Evolutionary conservation across 2,797 vertebrate species (phyloP).

Genomic region (Morelia viridis): DNA sequence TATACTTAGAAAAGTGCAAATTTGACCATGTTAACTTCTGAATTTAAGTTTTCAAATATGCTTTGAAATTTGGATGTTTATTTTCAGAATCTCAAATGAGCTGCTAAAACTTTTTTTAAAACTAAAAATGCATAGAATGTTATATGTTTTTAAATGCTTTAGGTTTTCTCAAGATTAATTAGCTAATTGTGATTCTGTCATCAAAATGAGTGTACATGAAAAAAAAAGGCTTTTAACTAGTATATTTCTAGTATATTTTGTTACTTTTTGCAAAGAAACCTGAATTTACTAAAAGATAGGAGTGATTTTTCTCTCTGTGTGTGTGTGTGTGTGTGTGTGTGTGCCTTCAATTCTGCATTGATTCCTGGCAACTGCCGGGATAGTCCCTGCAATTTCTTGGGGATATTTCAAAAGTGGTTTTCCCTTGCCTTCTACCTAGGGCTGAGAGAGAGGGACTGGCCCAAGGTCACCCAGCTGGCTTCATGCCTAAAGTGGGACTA

Average conservation of each 20-base stretch:
- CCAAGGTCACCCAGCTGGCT: not conserved
- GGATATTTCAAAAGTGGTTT: not conserved
- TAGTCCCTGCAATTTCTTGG: not conserved
- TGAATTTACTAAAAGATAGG: not conserved
- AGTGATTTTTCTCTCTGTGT: not conserved
- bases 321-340: not conserved
- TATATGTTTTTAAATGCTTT: constrained; percentile 42
- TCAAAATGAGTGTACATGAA: constrained; percentile 27
- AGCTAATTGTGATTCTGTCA: constrained; percentile 48
- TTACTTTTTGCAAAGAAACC: not conserved
- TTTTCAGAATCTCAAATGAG: constrained; percentile 42
- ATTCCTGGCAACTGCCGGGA: not conserved
- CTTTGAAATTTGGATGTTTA: constrained; percentile 41
- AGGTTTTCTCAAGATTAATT: constrained; percentile 52
- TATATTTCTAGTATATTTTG: constrained; percentile 10
- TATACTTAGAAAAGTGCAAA: constrained; percentile 1
- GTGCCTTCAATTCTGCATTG: not conserved
- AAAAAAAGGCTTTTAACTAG: not conserved
- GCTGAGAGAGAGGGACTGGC: not conserved
- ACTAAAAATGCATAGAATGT: constrained; percentile 40
- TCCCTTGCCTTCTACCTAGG: not conserved
- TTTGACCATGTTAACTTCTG: constrained; percentile 55
- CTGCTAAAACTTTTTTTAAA: constrained; percentile 27
- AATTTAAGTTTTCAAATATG: constrained; percentile 49
- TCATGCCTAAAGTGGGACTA: not conserved